phyloP scores from a whole-genome alignment of 1,140 invertebrate genomes.

The Halictus rubicundus region DNA sequence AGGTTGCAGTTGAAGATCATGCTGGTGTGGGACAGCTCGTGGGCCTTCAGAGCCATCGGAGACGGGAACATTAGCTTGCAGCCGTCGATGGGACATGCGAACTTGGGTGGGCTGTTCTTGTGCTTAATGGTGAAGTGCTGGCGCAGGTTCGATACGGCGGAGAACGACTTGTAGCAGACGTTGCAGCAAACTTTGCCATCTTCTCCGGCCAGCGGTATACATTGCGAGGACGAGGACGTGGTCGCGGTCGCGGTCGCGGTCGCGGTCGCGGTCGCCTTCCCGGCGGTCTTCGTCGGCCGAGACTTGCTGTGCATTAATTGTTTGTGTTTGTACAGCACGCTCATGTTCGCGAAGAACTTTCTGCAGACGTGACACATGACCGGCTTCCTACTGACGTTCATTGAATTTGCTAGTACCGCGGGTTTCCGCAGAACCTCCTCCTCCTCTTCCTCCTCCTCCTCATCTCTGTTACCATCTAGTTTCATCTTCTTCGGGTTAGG shows the following conservation, averaged over 20 bases:
- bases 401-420: background rate
- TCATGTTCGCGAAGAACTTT: conserved; percentile 72
- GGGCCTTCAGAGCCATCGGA: conserved; percentile 49
- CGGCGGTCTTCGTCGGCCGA: conserved; percentile 56
- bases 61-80: conserved; percentile 66
- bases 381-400: conserved; percentile 60
- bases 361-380: conserved; percentile 75
- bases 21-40: conserved; percentile 65
- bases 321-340: conserved; percentile 75
- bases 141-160: conserved; percentile 80
- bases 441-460: background rate
- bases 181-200: conserved; percentile 81
- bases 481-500: conserved; percentile 28
- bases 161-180: conserved; percentile 82
- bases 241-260: conserved; percentile 27
- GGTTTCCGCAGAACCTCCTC: background rate
- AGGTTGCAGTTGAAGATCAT: conserved; percentile 73
- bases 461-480: conserved; percentile 7
- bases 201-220: conserved; percentile 77
- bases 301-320: conserved; percentile 67
- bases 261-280: conserved; percentile 12
- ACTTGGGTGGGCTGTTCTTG: conserved; percentile 38
- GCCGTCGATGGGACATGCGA: conserved; percentile 52
- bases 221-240: conserved; percentile 65
- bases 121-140: conserved; percentile 82